Evolutionary conservation across 2,113 vertebrate genomes (phyloP).

Genomic region (Lasiurus borealis): DNA sequence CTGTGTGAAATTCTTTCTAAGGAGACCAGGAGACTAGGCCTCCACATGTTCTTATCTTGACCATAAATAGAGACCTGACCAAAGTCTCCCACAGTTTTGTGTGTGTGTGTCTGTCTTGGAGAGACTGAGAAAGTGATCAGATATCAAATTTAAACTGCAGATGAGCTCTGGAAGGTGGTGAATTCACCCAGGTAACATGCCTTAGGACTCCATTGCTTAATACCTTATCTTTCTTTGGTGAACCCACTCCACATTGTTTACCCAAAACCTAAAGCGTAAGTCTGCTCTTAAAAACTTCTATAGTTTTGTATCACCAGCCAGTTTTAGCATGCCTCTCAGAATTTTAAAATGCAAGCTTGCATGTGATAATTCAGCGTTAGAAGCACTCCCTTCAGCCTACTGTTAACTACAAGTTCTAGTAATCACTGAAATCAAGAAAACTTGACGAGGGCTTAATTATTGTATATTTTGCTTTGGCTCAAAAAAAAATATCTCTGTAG

Average conservation of each 20-base stretch:
- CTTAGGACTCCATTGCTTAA: not conserved
- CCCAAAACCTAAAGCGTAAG: not conserved
- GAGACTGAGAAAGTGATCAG: not conserved
- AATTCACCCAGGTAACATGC: not conserved
- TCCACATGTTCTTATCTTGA: not conserved
- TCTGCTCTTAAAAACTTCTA: not conserved
- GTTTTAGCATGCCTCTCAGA: not conserved
- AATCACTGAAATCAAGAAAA: not conserved
- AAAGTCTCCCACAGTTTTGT: not conserved
- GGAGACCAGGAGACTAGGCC: not conserved
- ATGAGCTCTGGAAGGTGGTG: not conserved
- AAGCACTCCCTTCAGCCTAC: not conserved
- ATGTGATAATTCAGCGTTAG: not conserved
- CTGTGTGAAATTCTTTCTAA: constrained; percentile 13
- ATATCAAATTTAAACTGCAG: not conserved
- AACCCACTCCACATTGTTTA: not conserved
- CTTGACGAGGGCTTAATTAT: not conserved
- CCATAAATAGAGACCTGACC: not conserved
- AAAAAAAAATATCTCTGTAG: not conserved
- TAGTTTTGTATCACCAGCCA: not conserved
- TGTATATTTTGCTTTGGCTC: not conserved
- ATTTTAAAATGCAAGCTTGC: not conserved
- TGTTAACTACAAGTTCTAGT: not conserved
- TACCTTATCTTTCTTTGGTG: not conserved
- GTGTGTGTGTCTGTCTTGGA: not conserved